Evolutionary conservation across 64 coral and sea anemone genomes (phyloP), one percentile per base, ranked within the genome.

Genomic region (Astreopora myriophthalma): DNA sequence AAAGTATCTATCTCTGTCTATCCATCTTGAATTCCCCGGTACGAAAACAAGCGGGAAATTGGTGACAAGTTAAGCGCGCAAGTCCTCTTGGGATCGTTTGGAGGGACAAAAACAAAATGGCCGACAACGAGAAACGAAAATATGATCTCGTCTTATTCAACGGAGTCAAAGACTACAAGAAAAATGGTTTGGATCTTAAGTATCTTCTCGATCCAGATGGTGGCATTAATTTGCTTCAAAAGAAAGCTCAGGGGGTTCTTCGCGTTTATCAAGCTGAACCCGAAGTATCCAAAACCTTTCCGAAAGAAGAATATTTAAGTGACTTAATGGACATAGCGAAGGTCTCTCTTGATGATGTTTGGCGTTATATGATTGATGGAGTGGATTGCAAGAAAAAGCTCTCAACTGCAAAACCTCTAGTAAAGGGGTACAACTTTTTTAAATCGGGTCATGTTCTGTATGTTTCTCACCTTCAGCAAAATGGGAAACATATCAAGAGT

Each of bases 91-190:
- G 40, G 40, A 44, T 44, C 40, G 11, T 44, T 44, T 44, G 6
- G 40, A 44, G 40, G 40, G 40, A 44, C 40, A 44, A 44, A 44
- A 44, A 44, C 40, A 44, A 44, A 44, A 44, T 44, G 40, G 6
- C 40, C 11, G 40, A 44, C 40, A 44, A 11, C 40, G 2, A 44
- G 2, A 44, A 44, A 44, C 6, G 40, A 8, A 44, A 44, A 11
- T 44, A 5, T 44, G 40, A 44, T 44, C 11, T 24, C 22, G 17
- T 0, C 28, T n/a, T 28, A 12, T n/a, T 64, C 30, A 77, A 48
- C 30, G 71, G 89, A 64, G 79, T 94, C 1, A 94, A 94, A 85
- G 86, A 94, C 71, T 94, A 94, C 57, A 86, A 85, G 64, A 81
- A 84, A 33, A 75, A 71, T 52, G 93, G 87, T 2, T 67, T 94